A percentile compares a stretch with the other conserved stretches of the same genome.
These are phyloP conservation scores for Enteromius fasciolatus DNA, from an alignment of 2,797 vertebrate genomes.

Conservation along the genomic window DNA sequence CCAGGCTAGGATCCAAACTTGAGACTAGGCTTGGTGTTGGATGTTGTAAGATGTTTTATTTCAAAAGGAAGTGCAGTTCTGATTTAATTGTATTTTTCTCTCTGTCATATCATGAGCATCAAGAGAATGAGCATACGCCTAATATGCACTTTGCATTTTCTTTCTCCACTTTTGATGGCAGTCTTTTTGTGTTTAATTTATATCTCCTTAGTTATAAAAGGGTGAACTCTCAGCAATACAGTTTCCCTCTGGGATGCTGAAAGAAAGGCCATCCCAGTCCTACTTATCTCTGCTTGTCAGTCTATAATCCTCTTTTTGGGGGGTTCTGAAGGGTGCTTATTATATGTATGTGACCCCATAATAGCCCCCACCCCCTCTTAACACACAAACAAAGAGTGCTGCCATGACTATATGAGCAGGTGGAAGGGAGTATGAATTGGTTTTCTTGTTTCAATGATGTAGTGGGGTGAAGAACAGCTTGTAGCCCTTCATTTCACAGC, in stretches of 20 bases:
- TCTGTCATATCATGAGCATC: neutral
- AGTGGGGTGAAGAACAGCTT: constrained; percentile 44
- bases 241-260: neutral
- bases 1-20: neutral
- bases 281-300: constrained; percentile 18
- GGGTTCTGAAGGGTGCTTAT: constrained; percentile 19
- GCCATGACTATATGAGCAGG: constrained; percentile 61
- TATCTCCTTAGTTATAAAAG: too few species aligned
- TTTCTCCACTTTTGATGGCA: neutral
- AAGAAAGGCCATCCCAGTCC: neutral
- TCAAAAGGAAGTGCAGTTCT: neutral
- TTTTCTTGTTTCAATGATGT: constrained; percentile 44
- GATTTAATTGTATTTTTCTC: neutral
- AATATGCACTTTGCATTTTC: neutral
- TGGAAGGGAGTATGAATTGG: constrained; percentile 66
- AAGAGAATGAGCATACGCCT: neutral
- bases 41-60: neutral
- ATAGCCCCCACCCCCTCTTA: constrained; percentile 12
- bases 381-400: constrained; percentile 19
- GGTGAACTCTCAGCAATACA: too few species aligned
- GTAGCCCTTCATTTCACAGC: constrained; percentile 55
- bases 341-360: constrained; percentile 46
- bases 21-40: neutral
- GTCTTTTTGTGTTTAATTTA: too few species aligned
- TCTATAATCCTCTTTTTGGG: constrained; percentile 41